These are phyloP conservation scores for Planococcus citri DNA, from an alignment of 1,140 invertebrate genomes.

Conservation along the genomic window DNA sequence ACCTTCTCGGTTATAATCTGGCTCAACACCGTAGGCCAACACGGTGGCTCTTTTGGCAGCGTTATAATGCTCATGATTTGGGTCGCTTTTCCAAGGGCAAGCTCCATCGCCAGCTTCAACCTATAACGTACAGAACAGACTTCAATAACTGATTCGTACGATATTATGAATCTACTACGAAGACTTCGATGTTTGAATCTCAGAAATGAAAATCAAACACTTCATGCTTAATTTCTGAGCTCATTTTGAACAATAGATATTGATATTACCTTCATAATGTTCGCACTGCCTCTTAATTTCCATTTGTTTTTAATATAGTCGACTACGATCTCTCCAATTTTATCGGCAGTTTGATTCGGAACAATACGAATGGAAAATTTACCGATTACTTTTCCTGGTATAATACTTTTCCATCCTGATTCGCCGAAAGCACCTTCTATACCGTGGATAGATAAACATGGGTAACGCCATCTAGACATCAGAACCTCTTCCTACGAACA, in stretches of 20 bases:
- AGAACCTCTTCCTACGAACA: slow-evolving; percentile 46
- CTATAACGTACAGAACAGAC: no score
- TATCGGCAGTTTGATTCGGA: slow-evolving; percentile 71
- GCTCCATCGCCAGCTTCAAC: slow-evolving; percentile 49
- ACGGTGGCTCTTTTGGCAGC: slow-evolving; percentile 78
- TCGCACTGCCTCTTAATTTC: slow-evolving; percentile 61
- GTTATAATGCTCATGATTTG: slow-evolving; percentile 78
- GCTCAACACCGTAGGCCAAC: slow-evolving; percentile 80
- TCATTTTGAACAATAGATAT: no score
- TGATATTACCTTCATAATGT: slow-evolving; percentile 66
- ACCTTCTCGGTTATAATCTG: slow-evolving; percentile 89
- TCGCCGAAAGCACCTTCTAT: slow-evolving; percentile 89
- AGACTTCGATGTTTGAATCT: not conserved
- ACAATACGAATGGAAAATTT: slow-evolving; percentile 95
- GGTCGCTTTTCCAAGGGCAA: slow-evolving; percentile 82
- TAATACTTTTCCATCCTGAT: slow-evolving; percentile 86
- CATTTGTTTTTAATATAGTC: slow-evolving; percentile 57
- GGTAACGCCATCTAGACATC: slow-evolving; percentile 85
- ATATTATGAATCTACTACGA: no score
- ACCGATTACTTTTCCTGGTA: slow-evolving; percentile 85
- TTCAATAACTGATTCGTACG: no score
- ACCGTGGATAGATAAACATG: slow-evolving; percentile 81
- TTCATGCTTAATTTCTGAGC: no score
- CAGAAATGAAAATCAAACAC: not conserved
- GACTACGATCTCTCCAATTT: slow-evolving; percentile 58